Percentiles rank a stretch among this genome's conserved stretches.
Conservation (phyloP, 2,888 invertebrate genomes). For the Agrotis puta region DNA sequence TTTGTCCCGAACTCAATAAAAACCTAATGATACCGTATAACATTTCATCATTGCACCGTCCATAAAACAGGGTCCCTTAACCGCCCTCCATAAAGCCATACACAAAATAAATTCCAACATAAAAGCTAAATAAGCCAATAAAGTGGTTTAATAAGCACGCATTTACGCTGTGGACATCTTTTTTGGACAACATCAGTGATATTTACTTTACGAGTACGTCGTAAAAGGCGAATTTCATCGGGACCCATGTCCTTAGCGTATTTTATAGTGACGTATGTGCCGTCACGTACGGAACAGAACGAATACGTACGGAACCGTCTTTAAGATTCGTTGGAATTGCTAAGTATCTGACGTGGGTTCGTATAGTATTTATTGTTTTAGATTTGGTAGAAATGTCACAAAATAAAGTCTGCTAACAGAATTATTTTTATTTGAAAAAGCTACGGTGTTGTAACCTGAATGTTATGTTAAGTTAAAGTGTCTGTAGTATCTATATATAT, state of each 20-base stretch:
- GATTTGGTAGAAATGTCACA: background rate
- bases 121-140: slow-evolving; percentile 80
- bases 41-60: slow-evolving; percentile 42
- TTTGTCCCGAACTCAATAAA: slow-evolving; percentile 41
- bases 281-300: slow-evolving; percentile 55
- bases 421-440: background rate
- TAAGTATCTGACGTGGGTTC: slow-evolving; percentile 29
- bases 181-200: slow-evolving; percentile 77
- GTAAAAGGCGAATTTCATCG: slow-evolving; percentile 77
- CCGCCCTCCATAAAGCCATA: slow-evolving; percentile 59
- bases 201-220: slow-evolving; percentile 81
- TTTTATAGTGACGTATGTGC: slow-evolving; percentile 59
- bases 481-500: no score
- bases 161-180: slow-evolving; percentile 77
- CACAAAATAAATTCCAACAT: slow-evolving; percentile 72
- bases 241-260: slow-evolving; percentile 69
- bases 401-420: background rate
- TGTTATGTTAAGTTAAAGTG: background rate
- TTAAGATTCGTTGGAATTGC: slow-evolving; percentile 61
- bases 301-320: slow-evolving; percentile 45
- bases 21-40: slow-evolving; percentile 29
- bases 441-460: no score
- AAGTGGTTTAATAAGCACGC: slow-evolving; percentile 80
- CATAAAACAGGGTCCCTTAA: slow-evolving; percentile 51
- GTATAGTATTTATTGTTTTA: slow-evolving; percentile 18